Evolutionary conservation across 2,888 invertebrate genomes (phyloP), one percentile per base, ranked within the genome.

Genomic region (Zonitis immaculata): DNA sequence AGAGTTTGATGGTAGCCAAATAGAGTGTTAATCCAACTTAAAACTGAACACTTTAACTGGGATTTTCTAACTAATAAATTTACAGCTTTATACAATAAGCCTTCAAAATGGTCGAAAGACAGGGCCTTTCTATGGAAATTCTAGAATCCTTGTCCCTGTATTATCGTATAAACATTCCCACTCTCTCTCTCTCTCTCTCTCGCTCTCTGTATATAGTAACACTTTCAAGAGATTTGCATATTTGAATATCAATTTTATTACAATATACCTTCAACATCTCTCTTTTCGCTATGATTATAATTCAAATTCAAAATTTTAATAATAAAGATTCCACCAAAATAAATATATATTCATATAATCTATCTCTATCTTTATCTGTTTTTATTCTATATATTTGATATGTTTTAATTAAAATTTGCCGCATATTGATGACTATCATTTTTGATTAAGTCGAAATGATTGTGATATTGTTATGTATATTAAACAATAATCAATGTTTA

Each of bases 51-150:
- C 77, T 77, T 78, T 76, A 74, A 75, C 75, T 35, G 73, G 76
- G 79, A 78, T 80, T 80, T 79, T 78, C 73, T 75, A 75, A 77
- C 77, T 76, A 77, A 79, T 80, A 80, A 80, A 80, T 80, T 80
- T 74, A 67, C 72, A 76, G 80, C 80, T 80, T 79, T 79, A 78
- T 78, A 77, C n/a, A n/a, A n/a, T 80, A 80, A 80, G 79, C 80
- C 77, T 77, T 77, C 73, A 73, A 73, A 70, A 72, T 68, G 70
- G 35, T 2, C 66, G 66, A 71, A n/a, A n/a, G 67, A 68, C 64
- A n/a, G 68, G 62, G 66, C 62, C 64, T 61, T 64, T 66, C 64
- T 68, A 68, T 69, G 71, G 70, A 73, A 69, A 72, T 72, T 67
- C 68, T 61, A 64, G 66, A 69, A 66, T 69, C 67, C 66, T 60